Conservation (phyloP, 2,113 vertebrate species). For the Stegastes partitus region DNA sequence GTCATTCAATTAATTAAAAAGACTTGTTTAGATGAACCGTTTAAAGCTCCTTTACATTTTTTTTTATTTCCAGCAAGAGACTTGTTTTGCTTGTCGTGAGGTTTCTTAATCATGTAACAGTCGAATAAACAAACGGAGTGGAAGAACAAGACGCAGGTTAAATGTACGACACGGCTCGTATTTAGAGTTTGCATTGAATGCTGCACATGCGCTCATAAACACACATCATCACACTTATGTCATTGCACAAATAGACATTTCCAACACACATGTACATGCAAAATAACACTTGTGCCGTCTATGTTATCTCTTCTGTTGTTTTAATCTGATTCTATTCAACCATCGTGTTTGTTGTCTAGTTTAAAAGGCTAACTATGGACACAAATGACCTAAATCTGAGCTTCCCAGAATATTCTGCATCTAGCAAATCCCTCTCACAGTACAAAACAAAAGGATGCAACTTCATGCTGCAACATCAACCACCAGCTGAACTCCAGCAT, state of each 20-base stretch:
- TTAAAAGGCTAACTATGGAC: too few species aligned
- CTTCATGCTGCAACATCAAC: conserved; percentile 10
- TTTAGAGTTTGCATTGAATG: too few species aligned
- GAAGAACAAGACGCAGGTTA: too few species aligned
- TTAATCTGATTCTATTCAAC: background rate
- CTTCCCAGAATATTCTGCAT: background rate
- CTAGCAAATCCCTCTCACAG: background rate
- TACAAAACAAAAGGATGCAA: background rate
- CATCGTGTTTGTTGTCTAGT: too few species aligned
- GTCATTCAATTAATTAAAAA: background rate
- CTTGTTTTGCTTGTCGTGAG: background rate
- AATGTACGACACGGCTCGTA: too few species aligned
- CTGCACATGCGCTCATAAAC: too few species aligned
- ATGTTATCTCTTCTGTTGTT: background rate
- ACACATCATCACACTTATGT: too few species aligned
- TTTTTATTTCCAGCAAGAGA: background rate
- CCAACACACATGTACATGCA: too few species aligned
- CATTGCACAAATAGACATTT: too few species aligned
- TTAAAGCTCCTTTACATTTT: background rate
- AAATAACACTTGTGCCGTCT: too few species aligned
- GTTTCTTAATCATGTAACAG: background rate
- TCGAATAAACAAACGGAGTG: too few species aligned
- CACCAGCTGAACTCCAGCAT: background rate
- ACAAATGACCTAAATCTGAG: too few species aligned
- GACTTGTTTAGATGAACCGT: background rate